phyloP scores from a whole-genome alignment of 2,113 vertebrate genomes.

The Mormoops blainvillei region DNA sequence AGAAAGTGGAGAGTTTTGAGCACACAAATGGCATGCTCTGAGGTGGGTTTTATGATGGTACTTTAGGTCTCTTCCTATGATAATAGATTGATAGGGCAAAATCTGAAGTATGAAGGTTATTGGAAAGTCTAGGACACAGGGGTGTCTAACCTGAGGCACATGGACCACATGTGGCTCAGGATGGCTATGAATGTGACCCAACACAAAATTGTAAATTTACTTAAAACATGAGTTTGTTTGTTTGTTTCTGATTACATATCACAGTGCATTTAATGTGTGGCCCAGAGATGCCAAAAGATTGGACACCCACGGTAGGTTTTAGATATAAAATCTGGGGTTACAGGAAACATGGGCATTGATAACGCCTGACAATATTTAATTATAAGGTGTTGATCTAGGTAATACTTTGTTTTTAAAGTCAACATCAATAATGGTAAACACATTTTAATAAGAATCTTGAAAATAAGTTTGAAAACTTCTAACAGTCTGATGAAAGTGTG shows the following conservation, averaged over 20 bases:
- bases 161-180: too few species aligned
- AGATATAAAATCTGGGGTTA: not conserved
- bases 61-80: not conserved
- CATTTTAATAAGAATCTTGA: not conserved
- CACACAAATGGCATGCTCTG: not conserved
- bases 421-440: not conserved
- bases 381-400: not conserved
- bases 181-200: too few species aligned
- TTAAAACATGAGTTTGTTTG: too few species aligned
- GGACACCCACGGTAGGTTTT: too few species aligned
- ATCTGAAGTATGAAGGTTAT: not conserved
- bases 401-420: not conserved
- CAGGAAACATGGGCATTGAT: not conserved
- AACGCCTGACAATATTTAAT: not conserved
- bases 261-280: too few species aligned
- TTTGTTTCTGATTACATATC: too few species aligned
- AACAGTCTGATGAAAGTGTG: not conserved
- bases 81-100: not conserved
- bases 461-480: not conserved
- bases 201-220: too few species aligned
- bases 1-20: not conserved
- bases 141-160: too few species aligned
- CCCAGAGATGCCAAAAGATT: too few species aligned
- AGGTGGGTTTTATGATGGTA: not conserved
- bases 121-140: not conserved